A percentile compares a stretch with the other conserved stretches of the same genome.
phyloP scores from a whole-genome alignment of 2,113 vertebrate species.

The Anseranas semipalmata region DNA sequence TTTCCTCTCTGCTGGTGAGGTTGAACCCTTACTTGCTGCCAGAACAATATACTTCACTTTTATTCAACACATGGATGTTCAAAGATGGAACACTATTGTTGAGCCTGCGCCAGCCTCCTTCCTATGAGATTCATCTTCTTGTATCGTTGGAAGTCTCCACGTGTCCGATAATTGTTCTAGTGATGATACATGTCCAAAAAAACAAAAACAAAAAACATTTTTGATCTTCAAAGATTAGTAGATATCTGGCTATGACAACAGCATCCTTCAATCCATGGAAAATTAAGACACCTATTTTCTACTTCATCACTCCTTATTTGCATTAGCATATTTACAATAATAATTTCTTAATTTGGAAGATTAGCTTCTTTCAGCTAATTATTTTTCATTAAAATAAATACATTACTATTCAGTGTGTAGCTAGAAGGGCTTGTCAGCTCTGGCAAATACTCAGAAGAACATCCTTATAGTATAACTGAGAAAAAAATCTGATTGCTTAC shows the following conservation, averaged over 20 bases:
- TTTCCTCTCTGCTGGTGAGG: neutral
- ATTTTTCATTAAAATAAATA: constrained; percentile 4
- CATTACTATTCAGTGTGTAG: neutral
- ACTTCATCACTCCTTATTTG: neutral
- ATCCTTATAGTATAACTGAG: neutral
- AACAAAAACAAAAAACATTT: too few species aligned
- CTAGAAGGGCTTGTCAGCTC: neutral
- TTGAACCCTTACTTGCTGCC: neutral
- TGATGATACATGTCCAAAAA: neutral
- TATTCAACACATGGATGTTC: neutral
- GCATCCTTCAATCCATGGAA: neutral
- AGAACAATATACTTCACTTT: neutral
- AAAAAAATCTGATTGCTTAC: neutral
- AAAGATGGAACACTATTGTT: neutral
- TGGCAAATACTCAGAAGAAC: neutral
- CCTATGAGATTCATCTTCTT: neutral
- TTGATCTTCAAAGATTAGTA: neutral
- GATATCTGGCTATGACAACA: neutral
- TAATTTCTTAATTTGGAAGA: neutral
- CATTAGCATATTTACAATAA: neutral
- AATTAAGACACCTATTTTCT: neutral
- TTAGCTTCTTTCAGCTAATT: neutral
- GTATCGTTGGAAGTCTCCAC: neutral
- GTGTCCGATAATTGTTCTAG: neutral
- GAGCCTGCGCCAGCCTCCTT: neutral